Base-by-base conservation (phyloP, 2,888 invertebrate species). In the Platycnemis pennipes region DNA sequence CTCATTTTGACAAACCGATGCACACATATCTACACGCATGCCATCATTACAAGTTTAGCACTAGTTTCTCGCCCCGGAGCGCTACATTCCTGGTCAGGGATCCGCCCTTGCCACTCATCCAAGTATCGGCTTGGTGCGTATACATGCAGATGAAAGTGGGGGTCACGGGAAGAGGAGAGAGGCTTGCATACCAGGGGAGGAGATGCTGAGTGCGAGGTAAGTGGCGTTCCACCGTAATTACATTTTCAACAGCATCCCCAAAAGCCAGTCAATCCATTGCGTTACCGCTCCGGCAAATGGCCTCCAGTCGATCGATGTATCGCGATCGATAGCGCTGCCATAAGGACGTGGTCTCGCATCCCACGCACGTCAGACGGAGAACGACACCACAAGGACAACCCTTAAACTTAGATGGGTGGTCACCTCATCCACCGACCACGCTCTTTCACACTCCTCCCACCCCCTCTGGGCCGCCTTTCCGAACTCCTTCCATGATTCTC, bases 191-290 rank as follows among this genome's bases (percentile, higher is more conserved):
- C 8, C 63, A 4, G 19, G 3, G 7, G 3, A 7, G 63, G 63
- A 63, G 63, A 63, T n/a, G 63, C n/a, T 63, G 26, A 26, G 1
- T 8, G 53, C 63, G 7, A 2, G 26, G 63, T n/a, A 63, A n/a
- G 42, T 37, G 89, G 56, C 42, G 22, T 89, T 89, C 56, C 53
- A 89, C 42, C 56, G 56, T 89, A 53, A 49, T 88, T 49, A 88
- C 89, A 46, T 49, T 46, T 88, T 44, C 45, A n/a, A 88, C 45
- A 19, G n/a, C 53, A 26, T 22, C 53, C 37, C 46, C 22, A 11
- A 31, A 26, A 37, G 22, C 19, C 37, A 49, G 7, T 53, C 53
- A 37, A 56, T 89, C 56, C 89, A 89, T 89, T 53, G 53, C 37
- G 31, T 16, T 89, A 46, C 88, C 31, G 56, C 42, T 53, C 89